Base-by-base conservation (phyloP, 2,113 vertebrate genomes). In the Amblyornis subalaris region DNA sequence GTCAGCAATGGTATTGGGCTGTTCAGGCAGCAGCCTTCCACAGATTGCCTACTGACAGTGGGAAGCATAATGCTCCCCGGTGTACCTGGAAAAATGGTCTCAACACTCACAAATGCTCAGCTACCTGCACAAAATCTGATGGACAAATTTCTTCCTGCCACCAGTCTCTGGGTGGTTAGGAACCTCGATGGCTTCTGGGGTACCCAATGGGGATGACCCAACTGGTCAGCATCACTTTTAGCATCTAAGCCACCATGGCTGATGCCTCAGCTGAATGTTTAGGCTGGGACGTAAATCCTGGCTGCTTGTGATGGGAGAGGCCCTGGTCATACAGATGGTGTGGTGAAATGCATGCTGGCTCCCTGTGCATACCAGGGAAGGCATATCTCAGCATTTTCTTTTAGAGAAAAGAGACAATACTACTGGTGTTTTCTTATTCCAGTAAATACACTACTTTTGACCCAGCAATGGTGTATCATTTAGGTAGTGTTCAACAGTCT, bases 21-120 rank as follows among this genome's bases (percentile, higher is more conserved):
- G 23, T 12, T 61, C 1, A 21, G 60, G 65, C 77, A 80, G 73
- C 5, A 3, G n/a, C 22, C 36, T 40, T n/a, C 31, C 69, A 10
- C 1, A 0, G 8, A 10, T 13, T 62, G 42, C 31, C 71, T 57
- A 42, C 25, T 36, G 55, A 33, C 19, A 3, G 0, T 31, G 35
- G 38, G 33, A 62, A 54, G 23, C 72, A 28, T 58, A 76, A 6
- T 2, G 6, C 28, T 81, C 25, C 18, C 13, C 0, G 0, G 3
- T 14, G 25, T 28, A 33, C 21, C 26, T 35, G 48, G 47, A 25
- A 29, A 58, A 53, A 60, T 4, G 20, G 33, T 74, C 48, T 67
- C 1, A 1, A 35, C 1, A 1, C 35, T 5, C 36, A 38, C 10
- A 10, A 38, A 2, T 4, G 10, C 23, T 42, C 15, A 29, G 44